phyloP scores from a whole-genome alignment of 2,797 vertebrate species.

The Taenioides sp. region DNA sequence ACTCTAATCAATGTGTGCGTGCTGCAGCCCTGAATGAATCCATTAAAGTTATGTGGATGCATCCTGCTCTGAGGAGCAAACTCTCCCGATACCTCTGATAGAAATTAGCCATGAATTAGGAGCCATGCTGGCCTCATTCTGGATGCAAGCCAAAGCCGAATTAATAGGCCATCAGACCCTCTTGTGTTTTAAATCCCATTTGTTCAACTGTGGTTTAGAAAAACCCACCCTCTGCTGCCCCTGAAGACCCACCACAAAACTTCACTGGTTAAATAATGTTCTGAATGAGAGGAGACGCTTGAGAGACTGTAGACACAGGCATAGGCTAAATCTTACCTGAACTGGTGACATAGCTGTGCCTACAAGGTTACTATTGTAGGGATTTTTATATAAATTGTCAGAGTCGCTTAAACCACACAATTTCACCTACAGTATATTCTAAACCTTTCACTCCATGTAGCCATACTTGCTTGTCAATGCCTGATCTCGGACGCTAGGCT shows the following conservation, averaged over 20 bases:
- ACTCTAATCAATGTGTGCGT: conserved; percentile 91
- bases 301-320: not conserved
- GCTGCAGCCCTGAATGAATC: conserved; percentile 85
- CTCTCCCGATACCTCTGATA: conserved; percentile 92
- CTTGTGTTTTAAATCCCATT: conserved; percentile 94
- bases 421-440: no score
- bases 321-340: not conserved
- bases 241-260: conserved; percentile 73
- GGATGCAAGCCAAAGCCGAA: conserved; percentile 89
- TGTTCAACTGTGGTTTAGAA: conserved; percentile 86
- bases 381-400: no score
- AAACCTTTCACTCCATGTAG: no score
- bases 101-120: conserved; percentile 97
- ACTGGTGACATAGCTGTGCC: no score
- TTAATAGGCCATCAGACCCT: conserved; percentile 95
- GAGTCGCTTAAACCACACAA: no score
- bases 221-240: conserved; percentile 79
- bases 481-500: no score
- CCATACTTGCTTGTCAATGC: no score
- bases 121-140: conserved; percentile 87
- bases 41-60: conserved; percentile 91
- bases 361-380: no score
- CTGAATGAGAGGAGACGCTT: conserved; percentile 63
- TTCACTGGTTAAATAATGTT: conserved; percentile 80
- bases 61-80: conserved; percentile 85